phyloP scores from a whole-genome alignment of 1,140 invertebrate genomes.

The Eupristina koningsbergeri region DNA sequence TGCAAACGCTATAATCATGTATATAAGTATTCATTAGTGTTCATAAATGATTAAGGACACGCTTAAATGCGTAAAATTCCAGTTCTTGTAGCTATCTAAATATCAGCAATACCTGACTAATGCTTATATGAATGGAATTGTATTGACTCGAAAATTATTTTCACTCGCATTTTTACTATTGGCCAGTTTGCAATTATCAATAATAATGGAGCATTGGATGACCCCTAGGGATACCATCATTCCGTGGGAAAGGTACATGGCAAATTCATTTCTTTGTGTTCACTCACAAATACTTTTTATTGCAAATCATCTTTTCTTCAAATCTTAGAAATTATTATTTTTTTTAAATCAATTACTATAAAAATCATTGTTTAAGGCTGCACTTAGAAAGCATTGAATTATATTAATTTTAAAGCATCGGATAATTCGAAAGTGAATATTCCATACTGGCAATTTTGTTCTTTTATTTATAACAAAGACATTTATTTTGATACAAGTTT shows the following conservation, averaged over 20 bases:
- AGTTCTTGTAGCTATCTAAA: background rate
- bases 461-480: too few relatives aligned
- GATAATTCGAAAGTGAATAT: too few relatives aligned
- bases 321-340: background rate
- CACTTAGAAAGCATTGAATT: background rate
- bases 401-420: too few relatives aligned
- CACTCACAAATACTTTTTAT: background rate
- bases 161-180: background rate
- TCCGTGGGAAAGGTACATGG: constrained; percentile 57
- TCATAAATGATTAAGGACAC: background rate
- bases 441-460: too few relatives aligned
- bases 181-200: constrained; percentile 58
- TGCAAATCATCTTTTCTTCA: background rate
- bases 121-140: background rate
- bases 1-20: background rate
- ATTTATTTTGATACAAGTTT: too few relatives aligned
- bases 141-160: background rate
- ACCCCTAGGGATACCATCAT: constrained; percentile 57
- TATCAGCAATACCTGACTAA: background rate
- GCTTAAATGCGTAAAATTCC: background rate
- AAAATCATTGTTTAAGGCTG: background rate
- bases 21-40: background rate
- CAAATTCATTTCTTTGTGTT: background rate
- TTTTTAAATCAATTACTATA: background rate
- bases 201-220: constrained; percentile 59